Base-by-base conservation (phyloP, 2,888 invertebrate genomes). In the Monochamus alternatus region DNA sequence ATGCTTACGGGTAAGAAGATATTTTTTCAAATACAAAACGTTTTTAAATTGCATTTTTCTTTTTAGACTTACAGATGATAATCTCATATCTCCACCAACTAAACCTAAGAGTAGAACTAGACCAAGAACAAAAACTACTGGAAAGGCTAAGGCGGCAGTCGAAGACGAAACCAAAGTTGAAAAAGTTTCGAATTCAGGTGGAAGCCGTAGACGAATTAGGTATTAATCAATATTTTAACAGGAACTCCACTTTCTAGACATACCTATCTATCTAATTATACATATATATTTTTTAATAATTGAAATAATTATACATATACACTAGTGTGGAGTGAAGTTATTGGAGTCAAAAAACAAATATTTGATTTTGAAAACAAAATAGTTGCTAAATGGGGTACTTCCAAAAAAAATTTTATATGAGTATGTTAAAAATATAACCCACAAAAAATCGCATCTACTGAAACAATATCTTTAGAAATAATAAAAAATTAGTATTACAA, bases 1-100 rank as follows among this genome's bases (percentile, higher is more conserved):
- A 91, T 62, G 92, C 92, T 63, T 89, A 92, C 75, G 92, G 93
- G 95, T 95, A 88, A 89, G 90, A 62, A 73, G 43, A 67, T 32
- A 51, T 51, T 9, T 14, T 52, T 38, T 32, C 62, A 8, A 3
- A 10, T 2, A 8, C 9, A n/a, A 44, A 22, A 44, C 32, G 22
- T 22, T 22, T 22, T 22, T 32, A 32, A 32, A 32, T 60, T 60
- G 60, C 44, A 52, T 31, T 52, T 38, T 31, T 10, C 72, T 74
- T 84, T 82, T 44, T 70, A 88, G 88, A 71, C 76, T 86, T 63
- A 86, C 86, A 2, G 88, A 88, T 47, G 88, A 88, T 47, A 88
- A 88, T 80, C 82, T 86, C n/a, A 86, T 89, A 43, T 84, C 85
- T 31, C 86, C 87, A 43, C 84, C 88, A 32, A 79, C 85, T 0